Evolutionary conservation across 2,888 invertebrate genomes (phyloP).

Genomic region (Oligia latruncula): DNA sequence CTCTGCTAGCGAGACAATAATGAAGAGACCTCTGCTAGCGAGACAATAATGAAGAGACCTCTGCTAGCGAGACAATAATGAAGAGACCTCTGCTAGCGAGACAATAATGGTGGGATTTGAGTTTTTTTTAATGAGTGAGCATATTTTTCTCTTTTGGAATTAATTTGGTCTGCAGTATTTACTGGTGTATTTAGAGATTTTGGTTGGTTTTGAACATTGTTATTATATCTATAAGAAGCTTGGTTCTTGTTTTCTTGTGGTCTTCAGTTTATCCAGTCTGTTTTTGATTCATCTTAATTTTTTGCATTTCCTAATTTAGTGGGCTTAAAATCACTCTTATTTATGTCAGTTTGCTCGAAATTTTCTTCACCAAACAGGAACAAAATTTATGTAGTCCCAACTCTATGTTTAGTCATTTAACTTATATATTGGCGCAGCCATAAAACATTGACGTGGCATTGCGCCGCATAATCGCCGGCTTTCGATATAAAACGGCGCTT

Average conservation of each 20-base stretch:
- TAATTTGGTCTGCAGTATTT: neutral
- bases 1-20: too few relatives aligned
- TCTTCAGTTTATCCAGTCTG: neutral
- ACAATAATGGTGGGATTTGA: neutral
- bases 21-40: neutral
- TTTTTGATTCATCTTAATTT: neutral
- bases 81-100: neutral
- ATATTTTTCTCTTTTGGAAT: neutral
- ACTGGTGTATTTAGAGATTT: neutral
- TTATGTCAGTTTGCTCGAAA: neutral
- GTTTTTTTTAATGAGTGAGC: neutral
- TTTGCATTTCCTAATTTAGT: neutral
- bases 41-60: neutral
- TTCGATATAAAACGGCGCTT: conserved; percentile 59
- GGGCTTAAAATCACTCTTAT: neutral
- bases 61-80: too few relatives aligned
- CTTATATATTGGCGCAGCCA: conserved; percentile 51
- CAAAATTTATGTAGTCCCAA: neutral
- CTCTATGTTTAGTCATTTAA: conserved; percentile 31
- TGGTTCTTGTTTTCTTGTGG: neutral
- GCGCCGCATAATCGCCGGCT: conserved; percentile 54
- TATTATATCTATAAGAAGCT: neutral
- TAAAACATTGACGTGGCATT: conserved; percentile 48
- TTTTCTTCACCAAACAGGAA: neutral
- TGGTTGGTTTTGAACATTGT: neutral